Evolutionary conservation across 2,797 vertebrate species (phyloP).

Genomic region (Brachyrhaphis roseni): DNA sequence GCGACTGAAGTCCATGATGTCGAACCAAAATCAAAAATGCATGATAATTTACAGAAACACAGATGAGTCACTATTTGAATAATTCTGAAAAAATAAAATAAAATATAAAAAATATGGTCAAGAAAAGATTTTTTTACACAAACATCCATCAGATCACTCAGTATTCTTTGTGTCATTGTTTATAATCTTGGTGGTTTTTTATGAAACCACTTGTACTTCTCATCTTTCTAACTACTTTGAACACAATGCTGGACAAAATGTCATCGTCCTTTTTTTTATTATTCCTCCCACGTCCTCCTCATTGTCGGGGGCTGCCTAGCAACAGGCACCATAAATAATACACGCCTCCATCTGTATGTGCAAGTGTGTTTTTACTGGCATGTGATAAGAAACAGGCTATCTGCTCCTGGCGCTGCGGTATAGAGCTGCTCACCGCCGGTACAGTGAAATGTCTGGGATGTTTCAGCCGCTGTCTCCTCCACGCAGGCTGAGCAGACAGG

Average conservation of each 20-base stretch:
- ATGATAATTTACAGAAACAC: not conserved
- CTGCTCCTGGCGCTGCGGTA: constrained; percentile 28
- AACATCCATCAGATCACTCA: not conserved
- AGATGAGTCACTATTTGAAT: not conserved
- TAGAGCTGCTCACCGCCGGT: constrained; percentile 3
- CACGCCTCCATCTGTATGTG: constrained; percentile 30
- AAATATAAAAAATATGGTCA: not conserved
- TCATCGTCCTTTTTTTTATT: constrained; percentile 40
- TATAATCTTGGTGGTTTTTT: not conserved
- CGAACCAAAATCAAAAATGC: not conserved
- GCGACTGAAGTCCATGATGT: not conserved
- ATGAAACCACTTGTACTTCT: not conserved
- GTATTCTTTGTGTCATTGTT: not conserved
- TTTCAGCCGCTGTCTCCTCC: constrained; percentile 29
- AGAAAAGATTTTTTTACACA: not conserved
- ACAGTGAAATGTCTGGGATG: constrained; percentile 26
- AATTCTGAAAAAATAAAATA: not conserved
- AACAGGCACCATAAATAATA: constrained; percentile 75
- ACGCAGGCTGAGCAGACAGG: constrained; percentile 41
- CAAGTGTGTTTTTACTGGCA: constrained; percentile 26
- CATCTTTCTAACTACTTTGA: constrained; percentile 50
- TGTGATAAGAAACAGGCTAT: constrained; percentile 54
- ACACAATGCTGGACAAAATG: constrained; percentile 57
- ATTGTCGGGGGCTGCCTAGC: constrained; percentile 71
- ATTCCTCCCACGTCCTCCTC: constrained; percentile 47